Base-by-base conservation (phyloP, 2,888 invertebrate species). In the Drosophila buzzatii region DNA sequence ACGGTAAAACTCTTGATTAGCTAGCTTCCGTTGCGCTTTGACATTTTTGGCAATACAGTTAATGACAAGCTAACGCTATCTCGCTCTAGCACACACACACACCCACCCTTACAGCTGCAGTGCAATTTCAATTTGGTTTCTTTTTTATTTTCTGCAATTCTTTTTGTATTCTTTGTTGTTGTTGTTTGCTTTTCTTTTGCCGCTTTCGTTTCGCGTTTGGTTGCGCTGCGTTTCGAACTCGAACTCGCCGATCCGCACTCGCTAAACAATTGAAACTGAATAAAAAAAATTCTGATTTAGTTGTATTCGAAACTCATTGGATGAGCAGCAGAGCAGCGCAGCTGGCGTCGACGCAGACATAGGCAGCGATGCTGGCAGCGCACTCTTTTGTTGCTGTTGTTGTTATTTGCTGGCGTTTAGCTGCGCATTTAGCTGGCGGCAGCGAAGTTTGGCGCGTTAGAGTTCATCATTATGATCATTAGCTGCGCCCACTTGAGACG, bases 261-360 rank as follows among this genome's bases (percentile, higher is more conserved):
- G 90, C 90, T 91, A 88, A 91, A 91, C 92, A 91, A 92, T 90
- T 92, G 89, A 87, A 91, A 92, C 92, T 91, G 92, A 92, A 91
- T 91, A 91, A 91, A 51, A 42, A 47, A 91, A 91, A 91, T 91
- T 92, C 92, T 91, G 91, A 91, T 86, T 91, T 89, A 89, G 91
- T 90, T 90, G 89, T 82, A 79, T 87, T 90, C 82, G 85, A 87
- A 87, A 89, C 85, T 87, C 86, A 87, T 87, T 81, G 86, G 83
- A 82, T 81, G 85, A 85, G 85, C 89, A 86, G 72, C 49, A 81
- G 70, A 77, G 77, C 82, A 68, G 82, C 79, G 81, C 82, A 51
- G 75, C 58, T 64, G 31, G 67, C 85, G 56, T 59, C 42, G 60
- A 51, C 76, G 70, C 57, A 57, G 63, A 27, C 64, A 33, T 53